Base-by-base conservation (phyloP, 2,797 vertebrate genomes). In the Galaxias olidus region DNA sequence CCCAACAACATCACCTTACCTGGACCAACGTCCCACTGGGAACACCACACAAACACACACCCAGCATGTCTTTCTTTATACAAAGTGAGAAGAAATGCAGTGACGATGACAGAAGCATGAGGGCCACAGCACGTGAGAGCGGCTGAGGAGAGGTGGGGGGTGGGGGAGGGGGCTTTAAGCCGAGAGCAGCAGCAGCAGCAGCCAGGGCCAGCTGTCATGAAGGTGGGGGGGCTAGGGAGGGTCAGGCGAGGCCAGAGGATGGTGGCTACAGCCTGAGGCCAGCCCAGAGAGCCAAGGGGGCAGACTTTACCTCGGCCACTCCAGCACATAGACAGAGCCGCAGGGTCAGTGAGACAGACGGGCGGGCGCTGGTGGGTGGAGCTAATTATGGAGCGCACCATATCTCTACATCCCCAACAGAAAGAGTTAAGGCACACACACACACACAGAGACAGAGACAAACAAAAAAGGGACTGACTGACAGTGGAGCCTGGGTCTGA, bases 231-330 rank as follows among this genome's bases (percentile, higher is more conserved):
- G 45, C 63, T 66, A 19, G n/a, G 41, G 15, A 52, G 30, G 11
- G 46, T 14, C 61, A 47, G 1, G n/a, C 14, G 18, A 44, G 42
- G 17, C 48, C 60, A 80, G 71, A 84, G 78, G 82, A 82, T 76
- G 81, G 82, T 73, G 82, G 84, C 67, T 76, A 67, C 55, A 85
- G 85, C 81, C 87, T 84, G 81, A 84, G 66, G 72, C 84, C 81
- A 82, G 78, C 79, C 79, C 4, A 14, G 55, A 68, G 65, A 81
- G 76, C 86, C 80, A 72, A 57, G 69, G 81, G 78, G 63, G 72
- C 71, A 75, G 83, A 86, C 64, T 73, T 93, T 91, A 91, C 91
- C 91, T 93, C 86, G 86, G 78, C 81, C 76, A 86, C 86, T 91
- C 85, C 86, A 55, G 86, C 79, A 85, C 72, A 86, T 82, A 83